Base-by-base conservation (phyloP, 2,888 invertebrate species). In the Chrysodeixis includens region DNA sequence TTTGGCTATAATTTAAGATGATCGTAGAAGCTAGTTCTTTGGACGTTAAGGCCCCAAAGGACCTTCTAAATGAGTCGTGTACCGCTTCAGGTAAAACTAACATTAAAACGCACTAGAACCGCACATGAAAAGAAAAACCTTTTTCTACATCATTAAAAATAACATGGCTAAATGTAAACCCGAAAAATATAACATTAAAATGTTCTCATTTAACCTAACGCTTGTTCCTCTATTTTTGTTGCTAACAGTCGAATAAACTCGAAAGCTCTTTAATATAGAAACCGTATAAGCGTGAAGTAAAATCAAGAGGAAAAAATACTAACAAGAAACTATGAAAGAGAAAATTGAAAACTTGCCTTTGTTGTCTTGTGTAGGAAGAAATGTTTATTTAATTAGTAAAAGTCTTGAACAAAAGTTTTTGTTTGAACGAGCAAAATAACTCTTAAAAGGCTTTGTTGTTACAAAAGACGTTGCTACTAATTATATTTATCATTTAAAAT, bases 101-200 rank as follows among this genome's bases (percentile, higher is more conserved):
- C 0, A 9, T 14, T 18, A 57, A 32, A 12, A 40, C 8, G 16
- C 51, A 32, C 9, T 22, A 18, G 49, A 56, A 10, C 49, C 49
- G 56, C 10, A 35, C 32, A 40, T 32, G 9, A 52, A 59, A 56
- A n/a, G 32, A 5, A 49, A 57, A 20, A n/a, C 30, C 55, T 20
- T 12, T 20, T 49, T 10, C n/a, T 26, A 49, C 18, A 3, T 69
- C 71, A 63, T 73, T 68, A 68, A 68, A 68, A 72, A 68, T 62
- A 71, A 71, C 32, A 30, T 16, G 30, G n/a, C 14, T 20, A 44
- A 52, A 66, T 53, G 44, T 60, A 46, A 53, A 2, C 0, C 12
- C 26, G 14, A 54, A 32, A 16, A 18, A 10, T 35, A 55, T 12
- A 20, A 18, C 6, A 10, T 30, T 46, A 4, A 20, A 35, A 46